Evolutionary conservation across 2,113 vertebrate genomes (phyloP), one percentile per base, ranked within the genome.

Genomic region (Trachemys scripta): DNA sequence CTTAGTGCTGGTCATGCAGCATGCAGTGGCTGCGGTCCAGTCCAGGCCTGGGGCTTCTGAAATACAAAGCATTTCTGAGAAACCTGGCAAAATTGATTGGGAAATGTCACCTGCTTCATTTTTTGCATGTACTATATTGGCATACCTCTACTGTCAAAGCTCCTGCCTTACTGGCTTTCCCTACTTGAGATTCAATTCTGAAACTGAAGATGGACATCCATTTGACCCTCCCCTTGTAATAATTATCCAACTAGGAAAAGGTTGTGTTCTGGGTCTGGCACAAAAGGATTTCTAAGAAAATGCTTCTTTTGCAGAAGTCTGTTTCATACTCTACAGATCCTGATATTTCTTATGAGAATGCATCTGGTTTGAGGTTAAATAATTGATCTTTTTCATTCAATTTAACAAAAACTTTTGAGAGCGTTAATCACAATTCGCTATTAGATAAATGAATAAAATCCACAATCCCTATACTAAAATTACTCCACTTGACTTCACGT

Each of bases 401-500:
- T 4, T 2, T 11, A 82, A 69, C 50, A 20, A 80, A 57, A 24
- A 16, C 82, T 95, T 87, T 95, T 1, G 6, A 90, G 84, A 8
- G 31, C 96, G 91, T 95, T 97, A 42, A 79, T 87, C 80, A 29
- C 78, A 78, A 96, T 92, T 96, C 97, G 90, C 53, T 96, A 96
- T 88, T 96, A 98, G 97, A 93, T 97, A 86, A 62, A 95, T 95
- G 96, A 95, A 96, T 97, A 93, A 69, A 95, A 98, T 97, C 96
- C 96, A 87, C 94, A 98, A 97, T 97, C 92, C 91, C 95, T 97
- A 93, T 79, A 90, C 93, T 97, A 97, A 97, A 98, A 98, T 97
- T 94, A 97, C 97, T 97, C 97, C 93, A 97, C 96, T 97, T 98
- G 98, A 98, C 98, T 98, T 98, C 97, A 97, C 96, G 97, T 93